A percentile compares a stretch with the other conserved stretches of the same genome.
Evolutionary conservation across 2,797 vertebrate genomes (phyloP).

Genomic region (Cyprinella venusta): DNA sequence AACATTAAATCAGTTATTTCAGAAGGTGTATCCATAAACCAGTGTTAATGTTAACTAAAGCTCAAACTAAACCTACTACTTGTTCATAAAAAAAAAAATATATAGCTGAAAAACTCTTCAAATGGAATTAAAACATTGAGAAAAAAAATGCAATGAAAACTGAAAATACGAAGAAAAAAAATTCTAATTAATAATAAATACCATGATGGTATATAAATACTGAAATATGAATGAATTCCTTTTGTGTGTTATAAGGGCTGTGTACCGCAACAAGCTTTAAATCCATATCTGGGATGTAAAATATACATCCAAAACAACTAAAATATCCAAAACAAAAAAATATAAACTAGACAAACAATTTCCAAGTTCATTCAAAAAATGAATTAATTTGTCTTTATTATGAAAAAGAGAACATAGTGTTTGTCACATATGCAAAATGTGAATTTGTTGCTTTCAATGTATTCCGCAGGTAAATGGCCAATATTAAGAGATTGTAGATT

Average conservation of each 20-base stretch:
- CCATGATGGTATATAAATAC: background rate
- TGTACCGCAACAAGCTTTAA: background rate
- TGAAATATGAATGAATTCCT: background rate
- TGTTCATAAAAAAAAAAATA: too few relatives aligned
- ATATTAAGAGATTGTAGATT: slow-evolving; percentile 66
- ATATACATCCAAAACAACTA: background rate
- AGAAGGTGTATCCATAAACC: background rate
- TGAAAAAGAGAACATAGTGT: slow-evolving; percentile 74
- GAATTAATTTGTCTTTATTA: slow-evolving; percentile 77
- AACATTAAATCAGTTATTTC: background rate
- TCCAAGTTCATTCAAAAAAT: slow-evolving; percentile 69
- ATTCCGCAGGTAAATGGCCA: slow-evolving; percentile 66
- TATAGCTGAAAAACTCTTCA: too few relatives aligned
- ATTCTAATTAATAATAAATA: background rate
- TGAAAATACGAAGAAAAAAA: background rate
- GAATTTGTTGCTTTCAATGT: slow-evolving; percentile 63
- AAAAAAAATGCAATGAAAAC: background rate
- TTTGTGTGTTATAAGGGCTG: background rate
- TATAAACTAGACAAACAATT: slow-evolving; percentile 48
- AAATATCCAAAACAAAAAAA: slow-evolving; percentile 64
- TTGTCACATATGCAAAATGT: slow-evolving; percentile 68
- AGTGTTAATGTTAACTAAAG: background rate
- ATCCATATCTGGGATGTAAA: background rate
- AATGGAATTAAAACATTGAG: too few relatives aligned
- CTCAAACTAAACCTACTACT: background rate